Evolutionary conservation across 2,113 vertebrate genomes (phyloP).

Genomic region (Channa argus): DNA sequence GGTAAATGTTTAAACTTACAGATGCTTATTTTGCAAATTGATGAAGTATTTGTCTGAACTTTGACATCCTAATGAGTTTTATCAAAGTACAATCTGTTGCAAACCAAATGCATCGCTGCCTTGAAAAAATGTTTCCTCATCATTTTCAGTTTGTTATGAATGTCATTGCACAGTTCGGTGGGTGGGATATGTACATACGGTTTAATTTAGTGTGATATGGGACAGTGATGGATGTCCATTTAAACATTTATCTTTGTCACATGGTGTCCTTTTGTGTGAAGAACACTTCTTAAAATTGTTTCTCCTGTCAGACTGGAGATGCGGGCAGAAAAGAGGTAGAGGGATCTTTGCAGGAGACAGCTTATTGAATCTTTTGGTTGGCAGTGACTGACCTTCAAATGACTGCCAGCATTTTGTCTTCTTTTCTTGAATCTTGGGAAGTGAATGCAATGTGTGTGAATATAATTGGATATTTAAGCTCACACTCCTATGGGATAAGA

Average conservation of each 20-base stretch:
- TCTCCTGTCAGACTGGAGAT: background rate
- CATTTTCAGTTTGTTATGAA: background rate
- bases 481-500: background rate
- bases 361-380: conserved; percentile 21
- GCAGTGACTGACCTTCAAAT: background rate
- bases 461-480: background rate
- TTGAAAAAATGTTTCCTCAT: background rate
- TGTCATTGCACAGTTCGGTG: background rate
- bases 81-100: background rate
- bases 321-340: background rate
- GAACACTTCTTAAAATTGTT: background rate
- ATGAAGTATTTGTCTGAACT: conserved; percentile 3
- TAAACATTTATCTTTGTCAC: conserved; percentile 17
- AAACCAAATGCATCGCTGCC: background rate
- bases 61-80: conserved; percentile 2
- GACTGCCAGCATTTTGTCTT: background rate
- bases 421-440: conserved; percentile 17
- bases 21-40: background rate
- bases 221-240: conserved; percentile 4
- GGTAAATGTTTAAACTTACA: background rate
- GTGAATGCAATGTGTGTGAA: background rate
- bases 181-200: background rate
- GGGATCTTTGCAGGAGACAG: background rate
- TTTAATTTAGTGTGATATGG: conserved; percentile 6
- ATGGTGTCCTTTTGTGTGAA: background rate